Evolutionary conservation across 2,797 vertebrate species (phyloP).

Genomic region (Tenualosa ilisha): DNA sequence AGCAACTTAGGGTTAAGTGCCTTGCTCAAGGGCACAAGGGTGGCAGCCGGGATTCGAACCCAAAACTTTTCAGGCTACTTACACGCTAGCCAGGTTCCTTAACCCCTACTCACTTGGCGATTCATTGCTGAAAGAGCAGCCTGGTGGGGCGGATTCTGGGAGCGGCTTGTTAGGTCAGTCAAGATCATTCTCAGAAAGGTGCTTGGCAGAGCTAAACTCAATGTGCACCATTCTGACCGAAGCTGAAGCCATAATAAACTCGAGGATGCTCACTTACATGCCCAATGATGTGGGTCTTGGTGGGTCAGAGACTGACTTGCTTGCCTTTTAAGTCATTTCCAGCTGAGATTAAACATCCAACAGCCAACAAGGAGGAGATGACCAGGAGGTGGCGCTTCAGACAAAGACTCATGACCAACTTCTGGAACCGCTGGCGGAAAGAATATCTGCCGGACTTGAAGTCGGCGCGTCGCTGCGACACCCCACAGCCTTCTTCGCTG

Average conservation of each 20-base stretch:
- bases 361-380: conserved; percentile 40
- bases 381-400: conserved; percentile 39
- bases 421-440: conserved; percentile 41
- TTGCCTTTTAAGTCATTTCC: conserved; percentile 34
- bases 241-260: conserved; percentile 40
- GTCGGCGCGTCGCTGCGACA: conserved; percentile 37
- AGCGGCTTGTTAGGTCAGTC: conserved; percentile 37
- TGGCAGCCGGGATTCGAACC: no score
- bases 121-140: conserved; percentile 37
- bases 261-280: conserved; percentile 37
- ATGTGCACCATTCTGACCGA: conserved; percentile 37
- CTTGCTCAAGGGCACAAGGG: no score
- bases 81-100: no score
- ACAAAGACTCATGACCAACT: conserved; percentile 42
- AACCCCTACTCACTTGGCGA: no score
- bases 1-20: no score
- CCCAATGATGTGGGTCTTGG: conserved; percentile 36
- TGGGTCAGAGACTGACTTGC: conserved; percentile 27
- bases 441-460: conserved; percentile 44
- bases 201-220: conserved; percentile 34
- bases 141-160: conserved; percentile 43
- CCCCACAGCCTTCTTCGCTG: neutral
- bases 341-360: conserved; percentile 29
- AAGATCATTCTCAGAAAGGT: conserved; percentile 38
- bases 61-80: no score